Base-by-base conservation (phyloP, 2,888 invertebrate genomes). In the Leptinotarsa haldemani region DNA sequence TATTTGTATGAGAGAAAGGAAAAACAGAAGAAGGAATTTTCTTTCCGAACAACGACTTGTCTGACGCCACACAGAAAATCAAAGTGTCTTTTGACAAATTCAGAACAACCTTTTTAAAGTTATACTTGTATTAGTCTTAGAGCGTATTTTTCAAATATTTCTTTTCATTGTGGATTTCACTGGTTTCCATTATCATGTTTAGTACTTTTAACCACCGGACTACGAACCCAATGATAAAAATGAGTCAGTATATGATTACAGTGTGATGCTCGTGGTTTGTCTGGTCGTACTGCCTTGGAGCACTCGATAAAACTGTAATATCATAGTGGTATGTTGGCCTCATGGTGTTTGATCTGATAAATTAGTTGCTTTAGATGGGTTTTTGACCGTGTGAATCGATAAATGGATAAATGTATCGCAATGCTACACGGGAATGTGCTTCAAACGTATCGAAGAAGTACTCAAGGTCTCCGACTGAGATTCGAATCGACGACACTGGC, bases 341-440 rank as follows among this genome's bases (percentile, higher is more conserved):
- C 82, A 77, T 81, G 83, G 84, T 84, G 84, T 85, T 85, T 82
- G 83, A 86, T 86, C 86, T 85, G 86, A 86, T 86, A 86, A 86
- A 83, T 84, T 83, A 81, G 83, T 83, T 81, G 85, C 82, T 83
- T 82, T 81, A 84, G 84, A 85, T 86, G 84, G 85, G 85, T 85
- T 86, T 85, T 86, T 85, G 86, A 86, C 85, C 86, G 86, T 86
- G 86, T 86, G 86, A 86, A 86, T 86, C 86, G 85, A 86, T 86
- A 86, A 85, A 84, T 85, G 84, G 84, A 84, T 85, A 74, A 74
- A 74, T 78, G 78, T 75, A 78, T 71, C 75, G 77, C 77, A 74
- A 73, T 71, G 79, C 70, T 76, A 77, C 77, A 79, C 77, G 79
- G 76, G 79, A 78, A 80, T 78, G 78, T 79, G 75, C 77, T 79